Base-by-base conservation (phyloP, 2,113 vertebrate genomes). In the Athene noctua region DNA sequence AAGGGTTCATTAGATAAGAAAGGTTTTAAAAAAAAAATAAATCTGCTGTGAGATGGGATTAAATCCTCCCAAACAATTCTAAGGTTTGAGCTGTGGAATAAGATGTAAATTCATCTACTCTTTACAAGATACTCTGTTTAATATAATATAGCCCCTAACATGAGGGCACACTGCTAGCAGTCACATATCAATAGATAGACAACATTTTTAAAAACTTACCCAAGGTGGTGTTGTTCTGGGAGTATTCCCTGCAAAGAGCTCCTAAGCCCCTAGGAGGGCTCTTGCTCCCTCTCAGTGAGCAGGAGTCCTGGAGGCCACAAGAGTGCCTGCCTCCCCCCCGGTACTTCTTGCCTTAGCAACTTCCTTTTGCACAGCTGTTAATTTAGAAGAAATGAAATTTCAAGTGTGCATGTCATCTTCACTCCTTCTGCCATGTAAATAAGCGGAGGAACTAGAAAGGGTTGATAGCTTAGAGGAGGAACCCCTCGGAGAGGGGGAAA, bases 181-280 rank as follows among this genome's bases (percentile, higher is more conserved):
- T 38, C n/a, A 25, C 2, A 1, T 8, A 16, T 47, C 0, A 0
- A n/a, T 38, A 38, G 13, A 38, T 15, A 36, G 30, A 21, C 13
- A 54, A 2, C 6, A 18, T 20, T 34, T 54, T 21, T 27, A 67
- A 85, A 68, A 26, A 9, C 13, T 66, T 70, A 40, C n/a, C 51
- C 26, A 11, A 26, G 13, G 55, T 49, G 27, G 4, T 29, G 34
- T 32, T 44, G 29, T n/a, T 67, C n/a, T 16, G 6, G 8, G 38
- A 19, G 3, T 10, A 6, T 13, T 92, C 40, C 27, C 51, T 67
- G 22, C 67, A 89, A 72, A 66, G 47, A 62, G 10, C 30, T 78
- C 27, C 36, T 20, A 3, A 15, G 34, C 4, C 9, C 27, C 47
- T 34, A 36, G 42, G 26, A 40, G 6, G 26, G 34, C 38, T 71